These are phyloP conservation scores for Polyodon spathula DNA, from an alignment of 2,113 vertebrate species.

Conservation along the genomic window DNA sequence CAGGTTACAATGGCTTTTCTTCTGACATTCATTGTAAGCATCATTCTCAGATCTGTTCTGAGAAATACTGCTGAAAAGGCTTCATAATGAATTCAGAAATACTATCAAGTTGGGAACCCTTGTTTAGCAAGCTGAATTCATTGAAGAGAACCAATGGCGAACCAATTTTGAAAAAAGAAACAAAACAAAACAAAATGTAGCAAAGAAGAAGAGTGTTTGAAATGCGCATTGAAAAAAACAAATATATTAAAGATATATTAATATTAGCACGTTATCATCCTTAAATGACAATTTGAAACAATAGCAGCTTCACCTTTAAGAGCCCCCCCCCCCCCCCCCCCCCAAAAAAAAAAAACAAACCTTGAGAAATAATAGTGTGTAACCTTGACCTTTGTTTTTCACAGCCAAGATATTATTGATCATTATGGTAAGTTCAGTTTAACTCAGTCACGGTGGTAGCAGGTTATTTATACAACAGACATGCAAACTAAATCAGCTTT, in stretches of 20 bases:
- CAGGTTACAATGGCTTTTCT: constrained; percentile 69
- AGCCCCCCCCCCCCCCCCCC: constrained; percentile 23
- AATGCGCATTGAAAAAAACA: constrained; percentile 28
- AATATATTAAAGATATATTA: constrained; percentile 45
- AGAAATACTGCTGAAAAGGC: constrained; percentile 68
- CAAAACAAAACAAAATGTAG: constrained; percentile 55
- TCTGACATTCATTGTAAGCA: constrained; percentile 68
- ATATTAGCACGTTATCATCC: constrained; percentile 29
- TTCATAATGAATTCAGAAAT: constrained; percentile 74
- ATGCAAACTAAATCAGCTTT: constrained; percentile 24
- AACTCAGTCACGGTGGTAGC: constrained; percentile 52
- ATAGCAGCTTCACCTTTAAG: constrained; percentile 28
- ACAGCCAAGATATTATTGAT: constrained; percentile 72
- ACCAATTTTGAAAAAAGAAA: constrained; percentile 61
- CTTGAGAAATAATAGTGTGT: constrained; percentile 47
- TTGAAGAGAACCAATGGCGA: constrained; percentile 71
- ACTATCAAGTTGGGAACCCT: constrained; percentile 80
- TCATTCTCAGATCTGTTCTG: constrained; percentile 64
- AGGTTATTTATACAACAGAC: constrained; percentile 28
- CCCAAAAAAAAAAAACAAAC: constrained; percentile 50
- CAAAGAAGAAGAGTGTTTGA: constrained; percentile 27
- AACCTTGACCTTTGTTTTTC: constrained; percentile 55
- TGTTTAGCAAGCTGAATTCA: constrained; percentile 79
- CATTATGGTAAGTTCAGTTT: constrained; percentile 69
- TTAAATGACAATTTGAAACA: constrained; percentile 46